Base-by-base conservation (phyloP, 2,797 vertebrate species). In the Morus bassanus region DNA sequence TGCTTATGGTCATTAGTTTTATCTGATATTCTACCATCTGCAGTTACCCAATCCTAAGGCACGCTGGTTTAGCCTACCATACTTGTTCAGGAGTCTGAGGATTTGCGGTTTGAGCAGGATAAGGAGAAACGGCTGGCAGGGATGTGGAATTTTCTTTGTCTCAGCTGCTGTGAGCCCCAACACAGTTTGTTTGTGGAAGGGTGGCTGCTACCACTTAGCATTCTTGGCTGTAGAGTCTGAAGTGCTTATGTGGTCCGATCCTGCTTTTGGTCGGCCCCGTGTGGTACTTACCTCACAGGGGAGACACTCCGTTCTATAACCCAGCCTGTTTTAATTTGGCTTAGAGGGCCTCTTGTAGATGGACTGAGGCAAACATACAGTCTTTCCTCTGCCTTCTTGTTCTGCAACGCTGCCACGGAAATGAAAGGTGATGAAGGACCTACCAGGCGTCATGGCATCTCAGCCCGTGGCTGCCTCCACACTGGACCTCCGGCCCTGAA, bases 391-490 rank as follows among this genome's bases (percentile, higher is more conserved):
- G 21, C 35, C 6, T 3, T 4, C 35, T 41, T 27, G 11, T 43
- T 91, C 14, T 4, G 4, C 25, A 31, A 7, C 0, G 3, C 33
- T 76, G 51, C 84, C 0, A 1, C 51, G 51, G 73, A 54, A 88
- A 8, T 30, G 57, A 30, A 48, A 78, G 73, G 82, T 48, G 57
- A 2, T 54, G 53, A 65, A 65, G 61, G 61, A 25, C 33, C 30
- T 84, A 4, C 37, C 30, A 11, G 45, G 54, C 41, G 33, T 27
- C 15, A 2, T 1, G 6, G 35, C 0, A 18, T 31, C 69, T 53
- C 12, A 8, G 41, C 56, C 35, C 2, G 0, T 24, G 43, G 25
- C 53, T 33, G n/a, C 51, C n/a, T 91, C n/a, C 30, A 9, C 1
- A 0, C 43, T 14, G 54, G 61, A 12, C 31, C 13, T 79, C 35